Base-by-base conservation (phyloP, 2,888 invertebrate genomes). In the Leptinotarsa juncta region DNA sequence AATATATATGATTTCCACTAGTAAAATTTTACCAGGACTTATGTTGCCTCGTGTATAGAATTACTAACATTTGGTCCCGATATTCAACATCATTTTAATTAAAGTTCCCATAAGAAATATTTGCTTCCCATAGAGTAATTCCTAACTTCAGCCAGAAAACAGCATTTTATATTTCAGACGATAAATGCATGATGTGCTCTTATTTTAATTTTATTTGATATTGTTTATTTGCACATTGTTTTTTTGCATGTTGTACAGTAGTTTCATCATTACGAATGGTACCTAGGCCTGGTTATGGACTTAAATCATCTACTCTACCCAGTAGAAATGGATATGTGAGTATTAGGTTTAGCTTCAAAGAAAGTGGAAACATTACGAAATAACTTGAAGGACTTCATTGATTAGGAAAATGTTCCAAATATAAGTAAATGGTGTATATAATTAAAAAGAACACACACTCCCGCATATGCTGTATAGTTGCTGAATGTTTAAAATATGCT, bases 201-300 rank as follows among this genome's bases (percentile, higher is more conserved):
- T 67, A 18, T 69, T 68, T 67, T 73, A 71, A 68, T 67, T 20
- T 79, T 80, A 80, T 77, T 82, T 74, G 70, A 70, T 67, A 53
- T 79, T 80, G 81, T 77, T 83, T 82, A 66, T 80, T 81, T 80
- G 81, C 73, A 75, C 78, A 78, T 80, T 81, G 77, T 79, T 83
- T 80, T 62, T 83, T 84, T 83, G 83, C 82, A 82, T 84, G 82
- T 84, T 84, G 84, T 85, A 84, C 87, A 90, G 90, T 91, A 87
- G 89, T 90, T 85, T 92, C 90, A 82, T 88, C 89, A 86, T 89
- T 89, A 86, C 89, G 92, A 85, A 90, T 90, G 90, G 93, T 93
- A 85, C 94, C 94, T 84, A 94, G 94, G 88, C 94, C 94, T 83
- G 95, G 94, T 87, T 94, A 93, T 88, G 92, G 92, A 88, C 90